Percentiles rank a stretch among this genome's conserved stretches.
phyloP scores from a whole-genome alignment of 2,797 vertebrate species.

The Chaunax sp. region DNA sequence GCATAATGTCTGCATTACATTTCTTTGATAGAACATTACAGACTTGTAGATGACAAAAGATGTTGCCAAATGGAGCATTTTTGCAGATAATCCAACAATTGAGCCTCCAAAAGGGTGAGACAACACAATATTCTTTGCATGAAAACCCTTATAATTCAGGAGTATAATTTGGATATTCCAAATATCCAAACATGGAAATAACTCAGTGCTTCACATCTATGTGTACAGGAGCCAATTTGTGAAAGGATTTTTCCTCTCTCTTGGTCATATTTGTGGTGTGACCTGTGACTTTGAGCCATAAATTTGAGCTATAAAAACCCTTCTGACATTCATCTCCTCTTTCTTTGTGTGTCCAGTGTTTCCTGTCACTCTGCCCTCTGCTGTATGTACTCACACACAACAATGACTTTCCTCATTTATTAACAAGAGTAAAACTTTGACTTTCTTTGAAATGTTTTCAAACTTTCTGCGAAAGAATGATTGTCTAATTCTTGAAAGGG shows the following conservation, averaged over 20 bases:
- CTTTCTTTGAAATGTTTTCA: conserved; percentile 33
- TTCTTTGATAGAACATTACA: conserved; percentile 65
- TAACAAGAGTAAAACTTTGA: conserved; percentile 37
- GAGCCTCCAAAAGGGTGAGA: conserved; percentile 12
- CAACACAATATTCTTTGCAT: conserved; percentile 24
- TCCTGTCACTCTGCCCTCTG: conserved; percentile 14
- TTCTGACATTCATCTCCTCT: conserved; percentile 33
- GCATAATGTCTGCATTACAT: conserved; percentile 59
- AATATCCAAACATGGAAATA: conserved; percentile 18
- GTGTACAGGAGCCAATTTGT: conserved; percentile 11
- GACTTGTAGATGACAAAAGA: conserved; percentile 49
- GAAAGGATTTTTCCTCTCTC: conserved; percentile 14
- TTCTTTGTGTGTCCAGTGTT: conserved; percentile 9
- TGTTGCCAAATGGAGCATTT: conserved; percentile 33
- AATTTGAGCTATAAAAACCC: conserved; percentile 9
- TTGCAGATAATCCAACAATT: conserved; percentile 35
- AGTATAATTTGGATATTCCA: conserved; percentile 17
- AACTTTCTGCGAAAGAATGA: conserved; percentile 10
- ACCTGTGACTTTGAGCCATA: conserved; percentile 24
- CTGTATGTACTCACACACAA: background rate
- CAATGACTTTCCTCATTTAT: conserved; percentile 27
- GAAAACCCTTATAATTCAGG: conserved; percentile 24
- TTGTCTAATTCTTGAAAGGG: conserved; percentile 27
- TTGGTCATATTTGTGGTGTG: conserved; percentile 34
- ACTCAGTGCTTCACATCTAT: conserved; percentile 5